Conservation (phyloP, 2,797 vertebrate genomes). For the Coluber constrictor region DNA sequence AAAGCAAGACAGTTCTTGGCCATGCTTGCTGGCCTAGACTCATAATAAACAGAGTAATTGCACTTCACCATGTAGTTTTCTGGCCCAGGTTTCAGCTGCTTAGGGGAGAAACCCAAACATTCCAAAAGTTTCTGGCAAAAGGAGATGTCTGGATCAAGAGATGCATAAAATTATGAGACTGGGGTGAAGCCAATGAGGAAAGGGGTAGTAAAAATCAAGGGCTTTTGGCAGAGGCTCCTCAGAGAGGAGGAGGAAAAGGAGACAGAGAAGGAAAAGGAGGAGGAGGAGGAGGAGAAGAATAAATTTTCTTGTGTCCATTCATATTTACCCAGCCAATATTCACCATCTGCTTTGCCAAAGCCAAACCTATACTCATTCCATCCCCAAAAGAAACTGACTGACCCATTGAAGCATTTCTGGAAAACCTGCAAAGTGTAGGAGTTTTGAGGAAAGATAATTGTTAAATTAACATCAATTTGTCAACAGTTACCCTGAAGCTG, state of each 20-base stretch:
- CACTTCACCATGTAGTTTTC: background rate
- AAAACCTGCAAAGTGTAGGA: slow-evolving; percentile 63
- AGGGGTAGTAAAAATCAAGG: background rate
- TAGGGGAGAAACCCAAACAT: slow-evolving; percentile 12
- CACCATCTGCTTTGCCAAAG: slow-evolving; percentile 69
- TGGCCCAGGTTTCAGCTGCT: background rate
- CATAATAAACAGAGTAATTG: background rate
- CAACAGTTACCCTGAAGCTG: background rate
- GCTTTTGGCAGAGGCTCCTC: background rate
- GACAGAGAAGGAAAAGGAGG: too few relatives aligned
- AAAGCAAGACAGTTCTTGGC: background rate
- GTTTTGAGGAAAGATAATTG: background rate
- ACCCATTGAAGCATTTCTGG: slow-evolving; percentile 74
- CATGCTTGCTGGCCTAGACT: background rate
- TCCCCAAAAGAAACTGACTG: slow-evolving; percentile 71
- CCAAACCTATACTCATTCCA: slow-evolving; percentile 74
- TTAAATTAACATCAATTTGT: background rate
- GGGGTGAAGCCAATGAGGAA: background rate
- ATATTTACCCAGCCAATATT: slow-evolving; percentile 75
- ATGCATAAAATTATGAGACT: background rate
- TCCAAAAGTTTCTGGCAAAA: slow-evolving; percentile 11
- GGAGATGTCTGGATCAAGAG: background rate
- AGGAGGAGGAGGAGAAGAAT: background rate
- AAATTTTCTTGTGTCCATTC: background rate
- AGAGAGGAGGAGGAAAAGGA: background rate